These are phyloP conservation scores for Champsocephalus esox DNA, from an alignment of 2,797 vertebrate genomes.

Conservation along the genomic window DNA sequence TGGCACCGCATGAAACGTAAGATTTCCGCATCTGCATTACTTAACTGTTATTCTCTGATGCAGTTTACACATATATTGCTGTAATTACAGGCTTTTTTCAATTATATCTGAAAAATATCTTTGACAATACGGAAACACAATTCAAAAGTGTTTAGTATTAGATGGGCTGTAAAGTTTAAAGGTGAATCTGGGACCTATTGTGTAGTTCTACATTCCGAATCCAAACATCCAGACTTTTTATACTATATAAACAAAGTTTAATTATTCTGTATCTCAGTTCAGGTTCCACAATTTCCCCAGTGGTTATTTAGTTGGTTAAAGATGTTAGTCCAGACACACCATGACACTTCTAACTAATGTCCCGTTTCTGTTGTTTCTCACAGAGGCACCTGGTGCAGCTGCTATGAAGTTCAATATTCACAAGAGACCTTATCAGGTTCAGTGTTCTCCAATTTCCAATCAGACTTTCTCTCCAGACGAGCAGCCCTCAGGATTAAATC, in stretches of 20 bases:
- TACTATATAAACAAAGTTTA: neutral
- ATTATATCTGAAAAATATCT: neutral
- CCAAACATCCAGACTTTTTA: neutral
- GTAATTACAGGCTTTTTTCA: neutral
- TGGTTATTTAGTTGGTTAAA: slow-evolving; percentile 1
- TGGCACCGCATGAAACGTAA: slow-evolving; percentile 95
- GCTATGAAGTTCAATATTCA: slow-evolving; percentile 93
- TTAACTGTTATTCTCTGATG: neutral
- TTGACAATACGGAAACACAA: neutral
- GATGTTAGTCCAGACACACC: neutral
- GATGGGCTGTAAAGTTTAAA: neutral
- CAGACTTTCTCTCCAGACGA: slow-evolving; percentile 85
- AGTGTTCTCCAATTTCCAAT: slow-evolving; percentile 79
- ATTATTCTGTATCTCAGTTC: neutral
- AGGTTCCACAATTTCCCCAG: neutral
- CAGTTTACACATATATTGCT: neutral
- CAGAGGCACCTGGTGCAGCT: slow-evolving; percentile 90
- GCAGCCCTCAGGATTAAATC: slow-evolving; percentile 77
- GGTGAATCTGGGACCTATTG: neutral
- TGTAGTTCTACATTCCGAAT: neutral
- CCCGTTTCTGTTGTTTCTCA: slow-evolving; percentile 1
- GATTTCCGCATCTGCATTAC: neutral
- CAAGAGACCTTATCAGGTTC: slow-evolving; percentile 88
- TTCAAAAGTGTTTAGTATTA: neutral
- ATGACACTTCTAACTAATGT: neutral